Conservation (phyloP, 35 echinoderm and acorn worm genomes). For the Diadema setosum region DNA sequence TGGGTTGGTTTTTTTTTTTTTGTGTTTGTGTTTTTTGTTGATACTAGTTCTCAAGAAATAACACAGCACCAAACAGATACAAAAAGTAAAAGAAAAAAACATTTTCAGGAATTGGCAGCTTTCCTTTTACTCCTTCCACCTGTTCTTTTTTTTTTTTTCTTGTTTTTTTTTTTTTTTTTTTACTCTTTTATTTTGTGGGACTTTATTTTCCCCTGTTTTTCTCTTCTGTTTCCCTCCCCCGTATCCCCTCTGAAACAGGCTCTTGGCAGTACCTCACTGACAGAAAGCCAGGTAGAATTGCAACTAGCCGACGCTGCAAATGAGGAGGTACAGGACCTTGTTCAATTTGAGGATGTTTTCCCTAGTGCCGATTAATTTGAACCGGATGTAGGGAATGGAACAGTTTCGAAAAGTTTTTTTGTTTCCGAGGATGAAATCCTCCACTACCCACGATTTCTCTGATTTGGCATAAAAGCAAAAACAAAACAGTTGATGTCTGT, state of each 20-base stretch:
- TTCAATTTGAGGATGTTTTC: neutral
- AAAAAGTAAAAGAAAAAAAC: too few relatives aligned
- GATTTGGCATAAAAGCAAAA: neutral
- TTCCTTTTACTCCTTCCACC: too few relatives aligned
- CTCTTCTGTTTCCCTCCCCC: conserved; percentile 16
- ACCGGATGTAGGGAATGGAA: too few relatives aligned
- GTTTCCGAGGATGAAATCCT: neutral
- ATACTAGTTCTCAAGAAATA: too few relatives aligned
- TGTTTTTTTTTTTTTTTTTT: neutral
- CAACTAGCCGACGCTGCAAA: conserved; percentile 56
- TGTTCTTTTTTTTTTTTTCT: neutral
- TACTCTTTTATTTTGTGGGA: conserved; percentile 9
- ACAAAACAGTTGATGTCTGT: neutral
- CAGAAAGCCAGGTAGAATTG: conserved; percentile 63
- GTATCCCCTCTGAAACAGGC: conserved; percentile 10
- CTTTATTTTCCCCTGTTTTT: conserved; percentile 2
- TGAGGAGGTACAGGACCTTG: conserved; percentile 55
- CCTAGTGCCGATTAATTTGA: neutral
- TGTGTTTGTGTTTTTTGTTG: too few relatives aligned
- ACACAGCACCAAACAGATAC: too few relatives aligned
- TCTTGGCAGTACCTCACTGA: conserved; percentile 39
- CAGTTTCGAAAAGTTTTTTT: too few relatives aligned
- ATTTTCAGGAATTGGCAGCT: too few relatives aligned
- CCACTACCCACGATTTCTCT: neutral
- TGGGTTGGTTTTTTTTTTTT: too few relatives aligned